Evolutionary conservation across 2,888 invertebrate genomes (phyloP), one percentile per base, ranked within the genome.

Genomic region (Andrena bicolor): DNA sequence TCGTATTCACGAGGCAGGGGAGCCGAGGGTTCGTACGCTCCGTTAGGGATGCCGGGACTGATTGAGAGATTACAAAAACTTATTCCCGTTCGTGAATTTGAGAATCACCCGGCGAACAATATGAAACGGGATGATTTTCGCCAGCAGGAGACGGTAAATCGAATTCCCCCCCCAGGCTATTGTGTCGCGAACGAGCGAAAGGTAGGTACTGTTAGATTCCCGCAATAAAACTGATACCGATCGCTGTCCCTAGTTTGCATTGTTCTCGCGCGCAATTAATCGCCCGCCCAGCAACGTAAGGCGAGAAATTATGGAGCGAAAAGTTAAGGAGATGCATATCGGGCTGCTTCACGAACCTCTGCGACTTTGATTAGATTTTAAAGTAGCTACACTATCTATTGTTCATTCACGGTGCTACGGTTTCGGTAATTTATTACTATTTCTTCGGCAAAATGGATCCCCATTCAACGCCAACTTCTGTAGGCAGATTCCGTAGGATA

Each of bases 21-120:
- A 63, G 49, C 41, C 71, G 32, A 16, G 56, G 32, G 28, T 69
- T 35, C 26, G 60, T 69, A 35, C 73, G 69, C 41, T 26, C 53
- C 73, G 74, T 81, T 81, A 74, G 23, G 56, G 56, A 13, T 53
- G 60, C 63, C 49, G 74, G 66, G 64, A 63, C 70, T 56, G 83
- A 83, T 82, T 74, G 68, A 60, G 60, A 68, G 83, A 83, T 83
- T 77, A 77, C 68, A 30, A 77, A 41, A 77, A 82, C 65, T 71
- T 61, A 58, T 60, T 63, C 66, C 41, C 69, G 35, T 35, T 56
- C 69, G 63, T 76, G 70, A 66, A 77, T 83, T 70, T 41, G 16
- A 51, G 48, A 56, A 70, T 65, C 71, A n/a, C 58, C 58, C 10
- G 26, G 16, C 10, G 35, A 13, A 23, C 66, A 8, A 63, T 63